A percentile compares a stretch with the other conserved stretches of the same genome.
Evolutionary conservation across 2,797 vertebrate genomes (phyloP).

Genomic region (Yasuhikotakia modesta): DNA sequence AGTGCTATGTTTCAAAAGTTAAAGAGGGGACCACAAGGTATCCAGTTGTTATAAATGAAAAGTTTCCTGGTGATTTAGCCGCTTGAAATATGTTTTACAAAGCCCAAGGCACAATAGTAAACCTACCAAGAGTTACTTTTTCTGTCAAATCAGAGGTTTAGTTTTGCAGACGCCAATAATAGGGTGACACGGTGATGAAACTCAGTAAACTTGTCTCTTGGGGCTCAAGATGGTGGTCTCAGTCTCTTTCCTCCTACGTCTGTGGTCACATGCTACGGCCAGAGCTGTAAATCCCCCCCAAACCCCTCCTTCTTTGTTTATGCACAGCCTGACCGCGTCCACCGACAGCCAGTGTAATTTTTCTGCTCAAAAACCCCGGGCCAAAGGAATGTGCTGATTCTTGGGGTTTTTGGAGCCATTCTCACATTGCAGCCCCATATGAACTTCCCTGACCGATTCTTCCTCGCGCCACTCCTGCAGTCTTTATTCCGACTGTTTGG

Average conservation of each 20-base stretch:
- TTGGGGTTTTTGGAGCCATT: slow-evolving; percentile 66
- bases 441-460: slow-evolving; percentile 72
- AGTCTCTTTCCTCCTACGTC: background rate
- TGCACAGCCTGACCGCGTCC: slow-evolving; percentile 54
- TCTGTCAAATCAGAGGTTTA: background rate
- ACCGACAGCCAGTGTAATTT: slow-evolving; percentile 56
- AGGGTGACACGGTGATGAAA: slow-evolving; percentile 30
- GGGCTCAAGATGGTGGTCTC: slow-evolving; percentile 18
- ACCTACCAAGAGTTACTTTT: background rate
- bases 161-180: slow-evolving; percentile 2
- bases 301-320: slow-evolving; percentile 61
- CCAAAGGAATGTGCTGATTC: slow-evolving; percentile 80
- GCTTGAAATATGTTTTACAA: background rate
- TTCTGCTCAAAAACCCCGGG: slow-evolving; percentile 65
- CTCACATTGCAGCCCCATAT: slow-evolving; percentile 74
- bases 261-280: slow-evolving; percentile 24
- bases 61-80: background rate
- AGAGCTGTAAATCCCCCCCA: slow-evolving; percentile 57
- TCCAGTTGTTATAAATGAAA: background rate
- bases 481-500: slow-evolving; percentile 64
- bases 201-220: slow-evolving; percentile 5
- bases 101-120: background rate
- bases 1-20: background rate
- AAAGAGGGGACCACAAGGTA: background rate
- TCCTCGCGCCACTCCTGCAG: slow-evolving; percentile 36